phyloP scores from a whole-genome alignment of 2,113 vertebrate species.

The Nettapus auritus region DNA sequence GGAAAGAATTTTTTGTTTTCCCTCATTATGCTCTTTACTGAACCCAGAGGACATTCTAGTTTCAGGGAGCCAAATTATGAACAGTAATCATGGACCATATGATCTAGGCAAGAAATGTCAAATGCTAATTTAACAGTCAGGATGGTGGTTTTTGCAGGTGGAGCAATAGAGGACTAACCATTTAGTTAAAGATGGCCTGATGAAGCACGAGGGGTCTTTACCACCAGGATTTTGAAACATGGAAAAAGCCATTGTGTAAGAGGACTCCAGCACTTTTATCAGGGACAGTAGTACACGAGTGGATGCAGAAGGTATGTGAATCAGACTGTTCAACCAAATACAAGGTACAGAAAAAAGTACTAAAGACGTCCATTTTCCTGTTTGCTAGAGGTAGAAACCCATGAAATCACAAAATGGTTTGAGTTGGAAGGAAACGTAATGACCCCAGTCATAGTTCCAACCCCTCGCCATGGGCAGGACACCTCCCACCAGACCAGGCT shows the following conservation, averaged over 20 bases:
- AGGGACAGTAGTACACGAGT: background rate
- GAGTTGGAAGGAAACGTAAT: no score
- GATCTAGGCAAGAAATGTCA: background rate
- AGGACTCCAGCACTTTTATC: background rate
- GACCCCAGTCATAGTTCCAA: no score
- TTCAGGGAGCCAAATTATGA: background rate
- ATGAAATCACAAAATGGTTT: no score
- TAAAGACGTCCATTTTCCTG: background rate
- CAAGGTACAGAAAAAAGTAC: accelerated
- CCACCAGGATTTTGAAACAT: background rate
- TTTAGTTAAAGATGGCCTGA: background rate
- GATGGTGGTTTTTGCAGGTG: background rate
- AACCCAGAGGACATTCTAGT: background rate
- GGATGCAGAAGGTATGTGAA: background rate
- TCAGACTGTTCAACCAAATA: background rate
- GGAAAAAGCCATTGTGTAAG: background rate
- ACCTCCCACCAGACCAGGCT: no score
- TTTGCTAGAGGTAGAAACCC: background rate
- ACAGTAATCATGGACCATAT: background rate
- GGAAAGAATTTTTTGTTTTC: background rate
- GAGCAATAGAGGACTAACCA: background rate
- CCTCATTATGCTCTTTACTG: background rate
- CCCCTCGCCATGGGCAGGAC: no score
- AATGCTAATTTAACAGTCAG: background rate
- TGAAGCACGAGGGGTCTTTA: background rate